Percentiles rank a stretch among this genome's conserved stretches.
These are phyloP conservation scores for Hypercompe scribonia DNA, from an alignment of 2,888 invertebrate genomes.

Conservation along the genomic window DNA sequence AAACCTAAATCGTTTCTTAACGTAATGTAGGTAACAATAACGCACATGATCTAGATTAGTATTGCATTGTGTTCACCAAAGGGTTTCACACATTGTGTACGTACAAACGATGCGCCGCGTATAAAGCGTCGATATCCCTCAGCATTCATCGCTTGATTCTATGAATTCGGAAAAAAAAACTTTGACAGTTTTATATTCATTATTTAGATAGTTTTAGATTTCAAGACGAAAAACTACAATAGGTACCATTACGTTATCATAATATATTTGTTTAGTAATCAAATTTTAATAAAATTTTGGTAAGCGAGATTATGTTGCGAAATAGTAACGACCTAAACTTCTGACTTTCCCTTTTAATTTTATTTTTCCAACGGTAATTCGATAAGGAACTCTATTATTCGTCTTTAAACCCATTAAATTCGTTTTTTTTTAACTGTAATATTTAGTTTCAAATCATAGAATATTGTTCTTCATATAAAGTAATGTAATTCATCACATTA, in stretches of 20 bases:
- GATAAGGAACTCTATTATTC: no score
- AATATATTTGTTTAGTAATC: background rate
- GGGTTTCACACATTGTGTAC: constrained; percentile 69
- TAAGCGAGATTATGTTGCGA: background rate
- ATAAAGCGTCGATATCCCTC: constrained; percentile 58
- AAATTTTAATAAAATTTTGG: background rate
- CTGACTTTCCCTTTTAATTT: no score
- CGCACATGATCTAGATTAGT: constrained; percentile 77
- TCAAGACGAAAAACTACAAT: background rate
- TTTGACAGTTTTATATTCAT: constrained; percentile 56
- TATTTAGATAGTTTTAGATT: constrained; percentile 43
- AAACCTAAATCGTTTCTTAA: constrained; percentile 59
- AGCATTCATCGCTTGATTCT: constrained; percentile 62
- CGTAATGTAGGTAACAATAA: constrained; percentile 58
- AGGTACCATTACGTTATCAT: background rate
- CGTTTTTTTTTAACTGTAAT: background rate
- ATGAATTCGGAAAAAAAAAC: constrained; percentile 72
- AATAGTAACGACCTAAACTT: background rate
- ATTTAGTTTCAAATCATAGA: background rate
- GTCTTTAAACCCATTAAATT: background rate
- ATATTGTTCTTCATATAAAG: background rate
- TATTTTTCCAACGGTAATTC: no score
- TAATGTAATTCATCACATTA: background rate
- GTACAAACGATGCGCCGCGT: constrained; percentile 55
- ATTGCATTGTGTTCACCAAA: constrained; percentile 74